Evolutionary conservation across 2,797 vertebrate genomes (phyloP), one percentile per base, ranked within the genome.

Genomic region (Neoniphon sammara): DNA sequence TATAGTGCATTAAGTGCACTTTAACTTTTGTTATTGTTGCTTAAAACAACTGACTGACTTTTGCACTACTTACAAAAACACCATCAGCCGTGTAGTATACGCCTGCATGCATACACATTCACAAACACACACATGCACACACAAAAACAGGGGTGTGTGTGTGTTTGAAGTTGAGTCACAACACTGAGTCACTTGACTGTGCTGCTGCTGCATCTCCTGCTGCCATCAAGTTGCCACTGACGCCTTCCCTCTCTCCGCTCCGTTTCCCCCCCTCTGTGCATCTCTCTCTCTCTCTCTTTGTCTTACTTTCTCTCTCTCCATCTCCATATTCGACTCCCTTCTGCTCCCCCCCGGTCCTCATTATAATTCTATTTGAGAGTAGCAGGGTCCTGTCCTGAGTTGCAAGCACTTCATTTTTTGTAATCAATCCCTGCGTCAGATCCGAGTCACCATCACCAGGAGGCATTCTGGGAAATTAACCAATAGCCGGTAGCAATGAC

Each of bases 401-500:
- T 59, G 69, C 71, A 76, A 82, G 66, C 77, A 30, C 57, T 85
- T 85, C n/a, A 73, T 80, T 79, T 88, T 70, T 78, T 46, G 18
- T 30, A 65, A 87, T 86, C 66, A 72, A 70, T 87, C 65, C 69
- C 65, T 56, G 67, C 15, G 0, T 67, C 68, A 74, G 68, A 67
- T 59, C 47, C 21, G 27, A 62, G 65, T 55, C 23, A 15, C n/a
- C 1, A 18, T 3, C 3, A 8, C 47, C 25, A 23, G 1, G 25
- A 47, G 15, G 59, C 70, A 79, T 82, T 73, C 69, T 75, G 74
- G 73, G 60, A 56, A 77, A 85, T 84, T 86, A 88, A 85, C 71
- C 66, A 66, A 66, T 69, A 75, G 69, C 42, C n/a, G 10, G 44
- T 25, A 55, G 69, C 58, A 31, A 52, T 52, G 66, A 36, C 47